Percentiles rank a stretch among this genome's conserved stretches.
Conservation (phyloP, 2,797 vertebrate species). For the Podarcis lilfordi region DNA sequence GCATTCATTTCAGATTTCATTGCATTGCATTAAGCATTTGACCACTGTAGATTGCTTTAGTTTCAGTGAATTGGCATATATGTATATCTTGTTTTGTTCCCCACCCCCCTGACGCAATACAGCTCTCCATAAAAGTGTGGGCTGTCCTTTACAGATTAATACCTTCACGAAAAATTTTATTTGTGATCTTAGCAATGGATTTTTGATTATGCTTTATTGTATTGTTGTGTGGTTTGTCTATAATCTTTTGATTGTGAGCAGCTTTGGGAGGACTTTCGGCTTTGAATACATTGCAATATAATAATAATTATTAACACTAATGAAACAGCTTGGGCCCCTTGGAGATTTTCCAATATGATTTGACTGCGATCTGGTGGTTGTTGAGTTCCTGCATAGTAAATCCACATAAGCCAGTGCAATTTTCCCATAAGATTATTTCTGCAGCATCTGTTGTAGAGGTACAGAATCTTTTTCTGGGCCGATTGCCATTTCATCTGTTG, state of each 20-base stretch:
- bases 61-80: background rate
- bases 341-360: background rate
- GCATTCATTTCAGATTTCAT: background rate
- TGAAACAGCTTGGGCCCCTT: rapidly evolving
- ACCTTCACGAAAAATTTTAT: conserved; percentile 16
- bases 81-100: background rate
- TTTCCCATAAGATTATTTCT: background rate
- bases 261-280: too few relatives aligned
- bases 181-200: too few relatives aligned
- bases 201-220: too few relatives aligned
- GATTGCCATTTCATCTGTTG: background rate
- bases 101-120: too few relatives aligned
- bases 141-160: background rate
- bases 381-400: background rate
- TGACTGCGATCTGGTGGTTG: conserved; percentile 9
- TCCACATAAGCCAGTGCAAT: background rate
- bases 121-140: background rate
- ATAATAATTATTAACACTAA: too few relatives aligned
- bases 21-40: background rate
- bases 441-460: background rate
- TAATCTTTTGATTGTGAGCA: too few relatives aligned
- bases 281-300: too few relatives aligned
- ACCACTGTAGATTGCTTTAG: background rate
- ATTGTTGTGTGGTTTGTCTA: too few relatives aligned
- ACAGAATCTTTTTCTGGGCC: background rate